Evolutionary conservation across 2,797 vertebrate genomes (phyloP), one percentile per base, ranked within the genome.

Genomic region (Trematomus bernacchii): DNA sequence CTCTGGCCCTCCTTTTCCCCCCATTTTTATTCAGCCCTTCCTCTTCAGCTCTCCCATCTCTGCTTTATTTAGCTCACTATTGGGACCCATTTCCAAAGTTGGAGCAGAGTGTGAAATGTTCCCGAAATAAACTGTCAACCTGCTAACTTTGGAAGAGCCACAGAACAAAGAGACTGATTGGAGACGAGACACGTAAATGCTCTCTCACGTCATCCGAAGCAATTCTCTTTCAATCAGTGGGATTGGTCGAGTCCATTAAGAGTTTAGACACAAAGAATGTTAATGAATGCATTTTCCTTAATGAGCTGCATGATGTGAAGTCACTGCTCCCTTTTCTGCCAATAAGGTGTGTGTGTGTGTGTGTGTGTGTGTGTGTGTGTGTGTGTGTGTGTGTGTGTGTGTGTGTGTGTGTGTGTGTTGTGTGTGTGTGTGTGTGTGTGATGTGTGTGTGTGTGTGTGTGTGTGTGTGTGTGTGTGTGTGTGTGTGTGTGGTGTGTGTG

Each of bases 81-180:
- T 70, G 85, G 79, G 87, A 89, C 69, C 54, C n/a, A 21, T 76
- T 82, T 76, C 44, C 82, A 74, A 85, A 78, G 85, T 74, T 83
- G 37, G 61, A 73, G 57, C 55, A 60, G 60, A 66, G 27, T 57
- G 23, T 62, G 53, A 68, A 66, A 75, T 69, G 60, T 77, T 40
- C 54, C 44, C 70, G 73, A 77, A 86, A 85, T 71, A 72, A 47
- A 50, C 60, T 74, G 80, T 84, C 80, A 83, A 58, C 72, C 33
- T 79, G 48, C 54, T 66, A 83, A 79, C 69, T 82, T 79, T 48
- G 63, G 59, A 82, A n/a, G 58, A 60, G 68, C 27, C 7, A 2
- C 59, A 51, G 54, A 85, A 69, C 75, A 83, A 71, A 87, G 55
- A 52, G 47, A 14, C 62, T 61, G 71, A 47, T 87, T 71, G 66